Conservation (phyloP, 2,113 vertebrate species). For the Enhydra lutris region DNA sequence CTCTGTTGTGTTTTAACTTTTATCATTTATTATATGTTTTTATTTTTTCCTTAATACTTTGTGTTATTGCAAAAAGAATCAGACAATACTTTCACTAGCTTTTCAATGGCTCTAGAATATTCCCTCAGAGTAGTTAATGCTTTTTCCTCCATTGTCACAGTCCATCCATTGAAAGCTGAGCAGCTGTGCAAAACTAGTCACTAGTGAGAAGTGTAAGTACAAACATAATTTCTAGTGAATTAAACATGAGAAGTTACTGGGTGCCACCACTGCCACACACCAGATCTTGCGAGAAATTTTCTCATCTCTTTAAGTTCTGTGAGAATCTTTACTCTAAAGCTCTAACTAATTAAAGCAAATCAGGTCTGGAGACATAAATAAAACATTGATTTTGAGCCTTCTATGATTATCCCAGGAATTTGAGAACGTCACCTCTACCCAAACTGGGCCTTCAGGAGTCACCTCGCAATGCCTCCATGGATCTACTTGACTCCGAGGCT, state of each 20-base stretch:
- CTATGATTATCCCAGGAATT: constrained; percentile 84
- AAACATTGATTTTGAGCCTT: constrained; percentile 85
- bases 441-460: neutral
- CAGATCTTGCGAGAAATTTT: constrained; percentile 82
- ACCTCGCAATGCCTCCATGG: neutral
- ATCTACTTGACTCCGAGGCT: neutral
- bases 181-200: constrained; percentile 88
- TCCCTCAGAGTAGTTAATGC: constrained; percentile 81
- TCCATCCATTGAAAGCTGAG: constrained; percentile 91
- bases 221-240: constrained; percentile 87
- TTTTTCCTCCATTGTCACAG: constrained; percentile 84
- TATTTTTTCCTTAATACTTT: constrained; percentile 85
- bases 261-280: constrained; percentile 84
- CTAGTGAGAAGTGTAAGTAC: constrained; percentile 79
- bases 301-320: constrained; percentile 77
- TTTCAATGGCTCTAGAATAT: constrained; percentile 82
- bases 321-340: constrained; percentile 83
- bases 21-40: neutral
- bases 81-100: constrained; percentile 83
- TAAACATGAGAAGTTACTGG: constrained; percentile 87
- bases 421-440: constrained; percentile 80
- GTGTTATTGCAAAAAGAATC: constrained; percentile 85
- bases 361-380: constrained; percentile 89
- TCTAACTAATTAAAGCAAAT: constrained; percentile 87
- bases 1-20: constrained; percentile 63